Evolutionary conservation across 2,113 vertebrate genomes (phyloP).

Genomic region (Microcebus griseorufus): DNA sequence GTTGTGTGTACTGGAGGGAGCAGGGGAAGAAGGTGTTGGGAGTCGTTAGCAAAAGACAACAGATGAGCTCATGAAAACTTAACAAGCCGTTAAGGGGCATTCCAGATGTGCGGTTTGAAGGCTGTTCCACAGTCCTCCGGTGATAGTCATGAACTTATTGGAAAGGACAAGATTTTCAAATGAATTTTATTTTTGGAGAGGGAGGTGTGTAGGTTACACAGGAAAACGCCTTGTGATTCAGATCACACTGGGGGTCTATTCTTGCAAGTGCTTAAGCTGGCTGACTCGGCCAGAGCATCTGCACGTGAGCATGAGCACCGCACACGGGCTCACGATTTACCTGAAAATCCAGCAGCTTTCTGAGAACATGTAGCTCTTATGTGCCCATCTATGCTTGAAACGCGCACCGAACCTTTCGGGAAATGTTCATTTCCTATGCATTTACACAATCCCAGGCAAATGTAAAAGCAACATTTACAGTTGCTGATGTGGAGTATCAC

Average conservation of each 20-base stretch:
- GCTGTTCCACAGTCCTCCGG: neutral
- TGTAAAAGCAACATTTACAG: constrained; percentile 2
- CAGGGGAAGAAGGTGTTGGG: neutral
- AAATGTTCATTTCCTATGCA: constrained; percentile 31
- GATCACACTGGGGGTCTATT: neutral
- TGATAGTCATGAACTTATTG: neutral
- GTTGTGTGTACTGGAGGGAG: constrained; percentile 30
- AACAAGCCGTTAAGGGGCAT: constrained; percentile 36
- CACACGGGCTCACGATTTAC: neutral
- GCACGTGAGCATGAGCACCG: neutral
- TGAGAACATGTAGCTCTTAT: neutral
- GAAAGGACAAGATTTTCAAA: constrained; percentile 20
- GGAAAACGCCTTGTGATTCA: neutral
- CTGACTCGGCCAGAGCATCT: neutral
- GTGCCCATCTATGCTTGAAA: neutral
- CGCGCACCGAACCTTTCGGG: neutral
- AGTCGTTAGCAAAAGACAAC: constrained; percentile 69
- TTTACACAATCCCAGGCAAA: neutral
- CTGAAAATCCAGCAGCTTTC: neutral
- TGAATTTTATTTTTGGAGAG: neutral
- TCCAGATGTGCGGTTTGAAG: constrained; percentile 38
- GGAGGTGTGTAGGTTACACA: neutral
- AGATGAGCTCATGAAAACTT: constrained; percentile 40
- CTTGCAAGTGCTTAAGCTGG: neutral
- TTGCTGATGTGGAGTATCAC: neutral